Evolutionary conservation across 2,113 vertebrate genomes (phyloP), one percentile per base, ranked within the genome.

Genomic region (Gasterosteus nipponicus): DNA sequence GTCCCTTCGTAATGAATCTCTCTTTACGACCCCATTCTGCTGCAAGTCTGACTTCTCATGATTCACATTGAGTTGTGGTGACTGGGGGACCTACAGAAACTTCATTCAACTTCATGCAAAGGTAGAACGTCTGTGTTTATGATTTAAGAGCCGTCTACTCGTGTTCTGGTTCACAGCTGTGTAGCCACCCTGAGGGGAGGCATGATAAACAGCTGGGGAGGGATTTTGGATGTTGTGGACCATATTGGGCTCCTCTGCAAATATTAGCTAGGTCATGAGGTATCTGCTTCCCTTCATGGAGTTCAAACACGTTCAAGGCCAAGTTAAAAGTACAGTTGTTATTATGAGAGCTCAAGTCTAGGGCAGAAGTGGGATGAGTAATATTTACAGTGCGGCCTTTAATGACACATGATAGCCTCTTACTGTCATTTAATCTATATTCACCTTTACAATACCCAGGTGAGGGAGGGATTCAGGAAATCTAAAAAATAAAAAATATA

Each of bases 321-420:
- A 82, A 80, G 61, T 22, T 65, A 58, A 63, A 65, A 63, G 64
- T 54, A 8, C 49, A 19, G 44, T 51, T 85, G 82, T 83, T 89
- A 72, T 84, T 91, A 87, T 85, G 86, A 87, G 81, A 82, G 73
- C 54, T 60, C 31, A 46, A 72, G 15, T 56, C 31, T 29, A 70
- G 65, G 54, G 78, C 62, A 83, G 46, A 72, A 59, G 41, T 66
- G 51, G 73, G 77, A 73, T 85, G 87, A 85, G 69, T 63, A 46
- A 75, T 89, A 85, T 91, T 78, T 89, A 67, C 70, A 63, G 67
- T 81, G 58, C 60, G 77, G n/a, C 78, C 49, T 70, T 87, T 84
- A 83, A 85, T 88, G 73, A 91, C 89, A 88, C 35, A n/a, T 60
- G 65, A 88, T 85, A 86, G 87, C 61, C 57, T 74, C 81, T 78